A percentile compares a stretch with the other conserved stretches of the same genome.
These are phyloP conservation scores for Eumaeus atala DNA, from an alignment of 1,140 invertebrate genomes.

Conservation along the genomic window DNA sequence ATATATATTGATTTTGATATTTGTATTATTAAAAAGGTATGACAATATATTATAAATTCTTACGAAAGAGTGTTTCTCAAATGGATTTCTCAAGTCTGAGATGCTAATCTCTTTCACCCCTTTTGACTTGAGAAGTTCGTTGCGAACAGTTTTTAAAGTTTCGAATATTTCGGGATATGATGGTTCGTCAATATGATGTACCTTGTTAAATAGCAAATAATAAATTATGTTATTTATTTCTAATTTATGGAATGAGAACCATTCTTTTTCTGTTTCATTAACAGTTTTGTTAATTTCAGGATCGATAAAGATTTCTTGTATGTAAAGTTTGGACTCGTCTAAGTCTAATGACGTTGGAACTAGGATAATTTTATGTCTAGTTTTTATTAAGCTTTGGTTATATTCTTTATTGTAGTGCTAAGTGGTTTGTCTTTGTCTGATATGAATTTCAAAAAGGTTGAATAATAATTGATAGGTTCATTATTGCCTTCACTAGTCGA, in stretches of 20 bases:
- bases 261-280: neutral
- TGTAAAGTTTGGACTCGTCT: slow-evolving; percentile 1
- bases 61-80: too few relatives aligned
- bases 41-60: neutral
- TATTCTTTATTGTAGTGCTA: neutral
- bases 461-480: neutral
- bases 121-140: neutral
- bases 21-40: too few relatives aligned
- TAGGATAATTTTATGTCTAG: neutral
- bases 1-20: too few relatives aligned
- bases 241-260: neutral
- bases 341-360: slow-evolving; percentile 8
- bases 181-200: slow-evolving; percentile 1
- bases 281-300: neutral
- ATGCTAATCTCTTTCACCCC: neutral
- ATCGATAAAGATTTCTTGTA: neutral
- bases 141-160: neutral
- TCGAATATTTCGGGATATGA: slow-evolving; percentile 5
- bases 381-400: neutral
- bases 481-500: too few relatives aligned
- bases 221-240: neutral
- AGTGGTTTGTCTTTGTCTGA: neutral
- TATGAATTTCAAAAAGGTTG: neutral
- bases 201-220: neutral
- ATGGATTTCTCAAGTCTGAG: slow-evolving; percentile 2